Percentiles rank a stretch among this genome's conserved stretches.
Evolutionary conservation across 2,113 vertebrate genomes (phyloP).

Genomic region (Myrmophylax atrothorax): DNA sequence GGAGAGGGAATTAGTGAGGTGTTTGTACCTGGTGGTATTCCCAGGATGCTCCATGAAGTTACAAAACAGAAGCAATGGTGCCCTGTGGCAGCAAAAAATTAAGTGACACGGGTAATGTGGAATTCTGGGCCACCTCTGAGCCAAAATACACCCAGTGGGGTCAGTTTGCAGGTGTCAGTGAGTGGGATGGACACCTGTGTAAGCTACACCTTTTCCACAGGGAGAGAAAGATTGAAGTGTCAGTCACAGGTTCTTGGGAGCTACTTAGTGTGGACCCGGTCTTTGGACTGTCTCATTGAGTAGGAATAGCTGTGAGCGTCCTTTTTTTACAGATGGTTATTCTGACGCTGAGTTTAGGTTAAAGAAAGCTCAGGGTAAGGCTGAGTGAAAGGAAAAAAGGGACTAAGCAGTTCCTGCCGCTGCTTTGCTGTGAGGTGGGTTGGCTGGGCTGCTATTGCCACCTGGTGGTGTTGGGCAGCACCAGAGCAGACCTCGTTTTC

Average conservation of each 20-base stretch:
- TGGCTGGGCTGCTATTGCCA: slow-evolving; percentile 63
- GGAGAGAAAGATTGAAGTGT: not conserved
- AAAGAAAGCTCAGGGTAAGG: not conserved
- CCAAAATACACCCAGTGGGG: rapidly evolving
- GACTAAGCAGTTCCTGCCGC: rapidly evolving
- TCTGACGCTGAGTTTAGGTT: not conserved
- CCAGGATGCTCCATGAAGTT: not conserved
- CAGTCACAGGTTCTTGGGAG: not conserved
- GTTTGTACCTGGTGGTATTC: rapidly evolving
- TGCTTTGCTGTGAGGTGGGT: not conserved
- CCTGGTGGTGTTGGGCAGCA: slow-evolving; percentile 45
- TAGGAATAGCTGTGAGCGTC: not conserved
- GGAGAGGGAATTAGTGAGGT: not conserved
- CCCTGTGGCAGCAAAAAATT: not conserved
- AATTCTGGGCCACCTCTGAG: not conserved
- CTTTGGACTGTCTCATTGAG: not conserved
- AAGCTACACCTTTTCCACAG: rapidly evolving
- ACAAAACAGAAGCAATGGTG: not conserved
- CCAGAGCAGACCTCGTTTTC: not conserved
- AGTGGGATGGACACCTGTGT: not conserved
- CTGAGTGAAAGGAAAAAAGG: not conserved
- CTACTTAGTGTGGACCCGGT: not conserved
- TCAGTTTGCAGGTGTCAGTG: not conserved
- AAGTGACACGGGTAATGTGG: not conserved
- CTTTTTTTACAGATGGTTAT: not conserved